These are phyloP conservation scores for Burhinus bistriatus DNA, from an alignment of 2,113 vertebrate genomes.

Conservation along the genomic window DNA sequence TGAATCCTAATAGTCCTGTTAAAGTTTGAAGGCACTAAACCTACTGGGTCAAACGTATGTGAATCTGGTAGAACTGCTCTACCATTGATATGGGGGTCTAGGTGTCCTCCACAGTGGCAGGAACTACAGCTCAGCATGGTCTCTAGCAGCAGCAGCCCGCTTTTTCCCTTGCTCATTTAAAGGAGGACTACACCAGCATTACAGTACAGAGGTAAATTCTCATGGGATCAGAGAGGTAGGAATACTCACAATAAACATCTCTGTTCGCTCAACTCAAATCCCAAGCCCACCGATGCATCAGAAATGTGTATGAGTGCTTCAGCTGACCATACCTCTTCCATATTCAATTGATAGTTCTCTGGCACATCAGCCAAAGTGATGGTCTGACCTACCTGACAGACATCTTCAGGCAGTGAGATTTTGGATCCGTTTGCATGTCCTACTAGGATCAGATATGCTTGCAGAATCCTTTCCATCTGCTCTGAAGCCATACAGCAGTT, in stretches of 20 bases:
- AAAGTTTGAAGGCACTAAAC: not conserved
- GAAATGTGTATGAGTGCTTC: rapidly evolving
- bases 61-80: not conserved
- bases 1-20: not conserved
- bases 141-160: not conserved
- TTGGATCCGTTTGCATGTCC: conserved; percentile 83
- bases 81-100: not conserved
- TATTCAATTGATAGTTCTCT: not conserved
- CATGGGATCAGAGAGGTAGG: not conserved
- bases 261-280: not conserved
- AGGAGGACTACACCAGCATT: not conserved
- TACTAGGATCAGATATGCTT: conserved; percentile 80
- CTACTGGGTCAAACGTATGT: rapidly evolving
- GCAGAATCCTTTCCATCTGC: conserved; percentile 86
- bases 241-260: not conserved
- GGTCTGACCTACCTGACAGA: conserved; percentile 80
- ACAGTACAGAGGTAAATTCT: not conserved
- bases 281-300: not conserved
- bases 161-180: not conserved
- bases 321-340: not conserved
- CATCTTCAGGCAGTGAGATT: conserved; percentile 78
- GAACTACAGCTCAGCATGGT: not conserved
- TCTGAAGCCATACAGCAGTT: conserved; percentile 67
- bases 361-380: not conserved
- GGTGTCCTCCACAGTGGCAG: not conserved